A percentile compares a stretch with the other conserved stretches of the same genome.
These are phyloP conservation scores for Scartelaos histophorus DNA, from an alignment of 2,113 vertebrate species.

Conservation along the genomic window DNA sequence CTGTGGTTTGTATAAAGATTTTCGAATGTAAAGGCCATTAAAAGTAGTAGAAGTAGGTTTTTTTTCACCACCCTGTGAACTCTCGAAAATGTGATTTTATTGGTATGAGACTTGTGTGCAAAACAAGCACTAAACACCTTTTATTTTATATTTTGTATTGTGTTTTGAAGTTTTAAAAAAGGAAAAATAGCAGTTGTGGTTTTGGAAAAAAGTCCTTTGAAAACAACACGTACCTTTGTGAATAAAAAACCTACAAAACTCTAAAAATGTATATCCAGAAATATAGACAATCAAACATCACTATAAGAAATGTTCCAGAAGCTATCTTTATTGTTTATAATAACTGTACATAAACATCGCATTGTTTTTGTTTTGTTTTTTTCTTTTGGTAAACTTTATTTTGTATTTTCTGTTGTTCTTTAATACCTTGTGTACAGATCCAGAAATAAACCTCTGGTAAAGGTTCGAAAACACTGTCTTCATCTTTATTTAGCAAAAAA, in stretches of 20 bases:
- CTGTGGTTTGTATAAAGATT: conserved; percentile 87
- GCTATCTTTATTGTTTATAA: conserved; percentile 96
- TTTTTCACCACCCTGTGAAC: conserved; percentile 71
- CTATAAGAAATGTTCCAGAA: conserved; percentile 89
- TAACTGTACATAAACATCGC: conserved; percentile 98
- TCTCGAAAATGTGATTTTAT: conserved; percentile 80
- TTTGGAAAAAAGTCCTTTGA: conserved; percentile 63
- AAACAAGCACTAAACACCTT: conserved; percentile 70
- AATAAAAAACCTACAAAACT: conserved; percentile 74
- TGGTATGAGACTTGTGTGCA: conserved; percentile 70
- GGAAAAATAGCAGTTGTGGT: conserved; percentile 64
- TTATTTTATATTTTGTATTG: conserved; percentile 77
- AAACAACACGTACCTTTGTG: conserved; percentile 71
- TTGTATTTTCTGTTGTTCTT: conserved; percentile 99
- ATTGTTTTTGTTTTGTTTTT: conserved; percentile 47
- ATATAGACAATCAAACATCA: conserved; percentile 97
- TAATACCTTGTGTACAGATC: conserved; percentile 99
- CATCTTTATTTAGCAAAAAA: neutral
- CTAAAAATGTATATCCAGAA: conserved; percentile 82
- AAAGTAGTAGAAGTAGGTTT: conserved; percentile 75
- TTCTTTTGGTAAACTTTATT: conserved; percentile 91
- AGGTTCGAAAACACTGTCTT: conserved; percentile 33
- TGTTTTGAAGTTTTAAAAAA: conserved; percentile 71
- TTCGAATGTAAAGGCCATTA: conserved; percentile 87
- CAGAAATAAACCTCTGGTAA: conserved; percentile 99